phyloP scores from a whole-genome alignment of 2,888 invertebrate species.

The Oscheius sp. region DNA sequence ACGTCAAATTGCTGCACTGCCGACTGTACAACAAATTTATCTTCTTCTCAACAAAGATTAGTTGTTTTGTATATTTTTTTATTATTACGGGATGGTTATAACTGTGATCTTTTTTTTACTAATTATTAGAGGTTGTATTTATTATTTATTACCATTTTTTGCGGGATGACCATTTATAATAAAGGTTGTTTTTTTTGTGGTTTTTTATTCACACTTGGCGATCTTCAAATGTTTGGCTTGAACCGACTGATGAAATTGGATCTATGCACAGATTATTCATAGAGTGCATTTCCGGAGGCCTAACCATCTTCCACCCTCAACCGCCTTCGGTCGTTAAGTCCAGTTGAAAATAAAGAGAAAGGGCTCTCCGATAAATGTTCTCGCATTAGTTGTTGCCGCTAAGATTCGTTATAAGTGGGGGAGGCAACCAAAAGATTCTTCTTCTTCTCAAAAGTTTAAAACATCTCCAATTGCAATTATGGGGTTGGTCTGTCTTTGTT shows the following conservation, averaged over 20 bases:
- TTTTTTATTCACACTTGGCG: not conserved
- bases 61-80: not conserved
- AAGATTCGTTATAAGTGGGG: conserved; percentile 26
- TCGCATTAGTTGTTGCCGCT: conserved; percentile 14
- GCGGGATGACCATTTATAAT: not conserved
- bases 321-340: not conserved
- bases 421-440: not conserved
- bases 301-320: not conserved
- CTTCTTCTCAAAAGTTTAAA: too few relatives aligned
- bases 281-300: conserved; percentile 22
- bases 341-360: not conserved
- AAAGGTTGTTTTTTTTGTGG: not conserved
- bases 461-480: not conserved
- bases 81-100: conserved; percentile 1
- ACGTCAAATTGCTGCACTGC: conserved; percentile 86
- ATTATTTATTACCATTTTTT: not conserved
- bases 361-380: conserved; percentile 18
- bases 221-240: conserved; percentile 26
- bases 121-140: conserved; percentile 1
- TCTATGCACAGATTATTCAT: conserved; percentile 25
- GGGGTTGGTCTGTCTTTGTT: not conserved
- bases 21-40: conserved; percentile 92
- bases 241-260: conserved; percentile 28
- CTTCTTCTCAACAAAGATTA: conserved; percentile 77
- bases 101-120: conserved; percentile 22